A percentile compares a stretch with the other conserved stretches of the same genome.
These are phyloP conservation scores for Myanophis thanlyinensis DNA, from an alignment of 2,113 vertebrate genomes.

Conservation along the genomic window DNA sequence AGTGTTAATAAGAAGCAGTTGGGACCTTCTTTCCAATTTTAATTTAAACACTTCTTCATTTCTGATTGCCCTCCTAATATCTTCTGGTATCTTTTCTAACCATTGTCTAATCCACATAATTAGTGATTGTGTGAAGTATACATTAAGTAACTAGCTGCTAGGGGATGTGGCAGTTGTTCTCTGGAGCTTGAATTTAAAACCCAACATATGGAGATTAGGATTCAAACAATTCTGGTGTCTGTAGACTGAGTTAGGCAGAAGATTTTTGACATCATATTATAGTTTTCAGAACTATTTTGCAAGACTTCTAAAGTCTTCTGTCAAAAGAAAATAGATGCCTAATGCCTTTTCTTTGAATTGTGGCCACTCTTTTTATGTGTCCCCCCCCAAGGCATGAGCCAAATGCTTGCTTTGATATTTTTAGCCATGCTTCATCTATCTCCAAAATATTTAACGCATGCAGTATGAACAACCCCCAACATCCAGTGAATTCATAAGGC, in stretches of 20 bases:
- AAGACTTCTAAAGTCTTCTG: background rate
- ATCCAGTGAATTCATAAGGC: background rate
- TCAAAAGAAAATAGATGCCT: background rate
- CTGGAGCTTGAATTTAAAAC: constrained; percentile 21
- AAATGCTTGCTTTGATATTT: constrained; percentile 13
- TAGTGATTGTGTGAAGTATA: background rate
- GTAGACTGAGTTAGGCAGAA: background rate
- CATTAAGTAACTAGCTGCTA: constrained; percentile 21
- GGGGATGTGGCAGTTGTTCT: background rate
- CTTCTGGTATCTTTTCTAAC: constrained; percentile 28
- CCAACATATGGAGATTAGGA: background rate
- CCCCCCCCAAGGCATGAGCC: background rate
- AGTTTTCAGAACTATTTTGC: background rate
- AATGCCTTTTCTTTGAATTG: background rate
- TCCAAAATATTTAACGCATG: background rate
- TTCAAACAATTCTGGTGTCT: background rate
- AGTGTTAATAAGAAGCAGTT: background rate
- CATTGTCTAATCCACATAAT: constrained; percentile 13
- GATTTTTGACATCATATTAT: background rate
- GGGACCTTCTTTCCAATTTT: background rate
- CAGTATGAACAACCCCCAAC: background rate
- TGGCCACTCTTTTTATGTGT: background rate
- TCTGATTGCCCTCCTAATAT: background rate
- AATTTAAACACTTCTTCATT: background rate
- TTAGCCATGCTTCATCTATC: background rate